Evolutionary conservation across 92 coral and sea anemone genomes (phyloP).

Genomic region (Epizoanthus fatuus): DNA sequence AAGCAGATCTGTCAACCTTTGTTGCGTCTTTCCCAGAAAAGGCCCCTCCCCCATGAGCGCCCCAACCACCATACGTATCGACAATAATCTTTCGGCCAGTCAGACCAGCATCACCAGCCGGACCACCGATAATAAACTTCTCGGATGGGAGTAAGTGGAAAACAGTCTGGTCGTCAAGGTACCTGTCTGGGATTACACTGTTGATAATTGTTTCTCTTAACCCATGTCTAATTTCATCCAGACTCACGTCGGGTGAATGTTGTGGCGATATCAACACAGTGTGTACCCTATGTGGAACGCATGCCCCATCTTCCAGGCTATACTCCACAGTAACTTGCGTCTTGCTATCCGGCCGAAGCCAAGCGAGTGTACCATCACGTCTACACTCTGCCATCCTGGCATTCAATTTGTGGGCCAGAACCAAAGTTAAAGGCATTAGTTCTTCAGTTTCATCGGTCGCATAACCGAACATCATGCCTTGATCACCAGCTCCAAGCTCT

Average conservation of each 20-base stretch:
- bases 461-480: constrained; percentile 94
- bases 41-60: constrained; percentile 96
- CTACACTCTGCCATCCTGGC: constrained; percentile 81
- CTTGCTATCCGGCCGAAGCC: constrained; percentile 91
- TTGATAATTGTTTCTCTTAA: constrained; percentile 71
- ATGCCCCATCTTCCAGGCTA: constrained; percentile 78
- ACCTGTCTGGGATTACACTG: constrained; percentile 77
- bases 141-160: constrained; percentile 86
- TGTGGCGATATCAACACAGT: constrained; percentile 81
- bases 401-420: constrained; percentile 77
- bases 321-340: constrained; percentile 92
- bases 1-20: constrained; percentile 92
- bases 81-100: constrained; percentile 96
- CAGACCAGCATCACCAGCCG: constrained; percentile 87
- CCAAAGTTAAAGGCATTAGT: constrained; percentile 91
- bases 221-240: constrained; percentile 82
- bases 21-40: constrained; percentile 94
- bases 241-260: constrained; percentile 67
- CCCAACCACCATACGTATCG: constrained; percentile 97
- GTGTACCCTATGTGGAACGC: constrained; percentile 83
- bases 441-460: constrained; percentile 91
- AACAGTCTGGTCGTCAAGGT: constrained; percentile 85
- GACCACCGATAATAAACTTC: constrained; percentile 78
- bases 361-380: constrained; percentile 70
- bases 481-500: constrained; percentile 90